Evolutionary conservation across 2,888 invertebrate species (phyloP).

Genomic region (Leptogaster cylindrica): DNA sequence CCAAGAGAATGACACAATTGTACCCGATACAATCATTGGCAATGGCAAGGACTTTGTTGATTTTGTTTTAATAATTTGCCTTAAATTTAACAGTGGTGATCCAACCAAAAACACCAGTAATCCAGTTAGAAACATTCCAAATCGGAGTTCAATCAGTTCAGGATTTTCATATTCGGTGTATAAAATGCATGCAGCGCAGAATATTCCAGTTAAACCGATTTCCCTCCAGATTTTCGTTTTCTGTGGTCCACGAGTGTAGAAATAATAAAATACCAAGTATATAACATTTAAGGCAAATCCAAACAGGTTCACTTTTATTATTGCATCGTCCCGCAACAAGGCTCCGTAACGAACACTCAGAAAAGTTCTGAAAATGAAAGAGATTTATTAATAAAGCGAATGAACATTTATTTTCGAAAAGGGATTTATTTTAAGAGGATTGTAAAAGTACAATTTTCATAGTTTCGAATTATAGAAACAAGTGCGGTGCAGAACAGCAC

Average conservation of each 20-base stretch:
- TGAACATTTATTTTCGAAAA: background rate
- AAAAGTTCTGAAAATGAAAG: constrained; percentile 70
- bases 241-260: constrained; percentile 66
- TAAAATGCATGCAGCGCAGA: constrained; percentile 67
- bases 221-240: constrained; percentile 66
- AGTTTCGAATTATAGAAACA: no score
- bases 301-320: constrained; percentile 79
- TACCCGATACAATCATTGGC: constrained; percentile 82
- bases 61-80: constrained; percentile 77
- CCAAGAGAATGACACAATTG: constrained; percentile 68
- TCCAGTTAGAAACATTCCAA: constrained; percentile 73
- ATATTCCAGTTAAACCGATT: constrained; percentile 65
- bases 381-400: constrained; percentile 17
- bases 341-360: constrained; percentile 79
- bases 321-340: constrained; percentile 74
- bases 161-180: constrained; percentile 73
- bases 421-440: background rate
- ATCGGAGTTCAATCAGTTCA: constrained; percentile 70
- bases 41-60: constrained; percentile 88
- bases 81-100: constrained; percentile 73
- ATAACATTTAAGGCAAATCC: constrained; percentile 73
- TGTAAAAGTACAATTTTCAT: background rate
- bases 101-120: constrained; percentile 72
- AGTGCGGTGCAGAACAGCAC: no score
- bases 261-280: constrained; percentile 73